Conservation (phyloP, 1,140 invertebrate genomes). For the Rhizoglyphus robini region DNA sequence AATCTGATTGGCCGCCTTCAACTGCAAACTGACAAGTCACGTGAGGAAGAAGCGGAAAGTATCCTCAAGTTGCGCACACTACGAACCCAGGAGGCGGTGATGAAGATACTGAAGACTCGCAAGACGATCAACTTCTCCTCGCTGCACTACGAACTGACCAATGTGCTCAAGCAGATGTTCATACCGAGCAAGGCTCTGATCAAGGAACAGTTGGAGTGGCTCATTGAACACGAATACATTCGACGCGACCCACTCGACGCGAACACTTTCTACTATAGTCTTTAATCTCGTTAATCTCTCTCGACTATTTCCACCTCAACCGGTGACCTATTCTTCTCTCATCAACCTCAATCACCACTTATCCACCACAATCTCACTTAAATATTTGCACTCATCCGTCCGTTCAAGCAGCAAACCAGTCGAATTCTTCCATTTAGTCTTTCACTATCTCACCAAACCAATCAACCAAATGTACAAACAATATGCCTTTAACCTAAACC, state of each 20-base stretch:
- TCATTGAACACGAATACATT: conserved; percentile 98
- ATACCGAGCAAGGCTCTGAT: conserved; percentile 97
- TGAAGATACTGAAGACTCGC: conserved; percentile 96
- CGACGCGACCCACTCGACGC: conserved; percentile 48
- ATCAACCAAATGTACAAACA: too few relatives aligned
- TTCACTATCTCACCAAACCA: too few relatives aligned
- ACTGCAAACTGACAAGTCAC: conserved; percentile 81
- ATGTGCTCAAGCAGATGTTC: conserved; percentile 99
- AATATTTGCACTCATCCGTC: too few relatives aligned
- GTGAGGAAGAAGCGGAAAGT: conserved; percentile 92
- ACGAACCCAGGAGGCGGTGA: conserved; percentile 86
- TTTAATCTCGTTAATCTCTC: too few relatives aligned
- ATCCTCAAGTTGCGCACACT: conserved; percentile 89
- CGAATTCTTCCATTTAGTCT: too few relatives aligned
- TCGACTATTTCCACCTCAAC: too few relatives aligned
- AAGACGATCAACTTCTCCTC: conserved; percentile 85
- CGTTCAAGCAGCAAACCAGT: too few relatives aligned
- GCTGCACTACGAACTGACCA: conserved; percentile 86
- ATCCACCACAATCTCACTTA: too few relatives aligned
- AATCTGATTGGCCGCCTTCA: conserved; percentile 78
- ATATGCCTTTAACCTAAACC: too few relatives aligned
- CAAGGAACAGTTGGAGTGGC: conserved; percentile 97
- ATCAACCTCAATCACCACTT: too few relatives aligned
- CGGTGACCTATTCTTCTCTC: too few relatives aligned
- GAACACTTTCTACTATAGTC: neutral